Percentiles rank a stretch among this genome's conserved stretches.
phyloP scores from a whole-genome alignment of 2,797 vertebrate species.

The Geotria australis region DNA sequence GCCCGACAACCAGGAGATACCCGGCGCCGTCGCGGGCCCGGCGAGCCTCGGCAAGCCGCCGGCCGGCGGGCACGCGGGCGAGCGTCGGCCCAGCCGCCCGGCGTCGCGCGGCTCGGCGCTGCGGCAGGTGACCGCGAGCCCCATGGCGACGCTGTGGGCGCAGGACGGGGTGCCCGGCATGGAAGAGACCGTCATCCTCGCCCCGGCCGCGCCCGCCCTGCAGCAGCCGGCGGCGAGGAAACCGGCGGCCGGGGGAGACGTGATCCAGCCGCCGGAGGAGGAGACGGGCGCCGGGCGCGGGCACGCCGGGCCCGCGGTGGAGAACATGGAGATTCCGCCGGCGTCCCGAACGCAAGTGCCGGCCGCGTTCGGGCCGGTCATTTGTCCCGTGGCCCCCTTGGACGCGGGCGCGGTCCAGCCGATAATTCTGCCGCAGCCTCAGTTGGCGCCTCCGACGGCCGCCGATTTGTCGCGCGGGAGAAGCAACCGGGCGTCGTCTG shows the following conservation, averaged over 20 bases:
- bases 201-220: not conserved
- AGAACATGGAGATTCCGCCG: too few relatives aligned
- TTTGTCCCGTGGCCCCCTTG: too few relatives aligned
- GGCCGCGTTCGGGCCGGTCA: too few relatives aligned
- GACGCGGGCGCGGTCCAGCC: too few relatives aligned
- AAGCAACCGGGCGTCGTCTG: too few relatives aligned
- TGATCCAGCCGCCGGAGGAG: not conserved
- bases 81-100: not conserved
- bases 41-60: too few relatives aligned
- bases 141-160: not conserved
- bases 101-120: not conserved
- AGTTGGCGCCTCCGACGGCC: too few relatives aligned
- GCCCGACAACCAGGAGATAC: not conserved
- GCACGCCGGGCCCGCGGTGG: too few relatives aligned
- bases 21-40: not conserved
- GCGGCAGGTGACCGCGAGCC: not conserved
- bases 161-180: not conserved
- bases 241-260: not conserved
- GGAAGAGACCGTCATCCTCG: not conserved
- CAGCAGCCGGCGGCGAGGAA: not conserved
- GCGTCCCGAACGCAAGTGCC: too few relatives aligned
- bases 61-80: not conserved
- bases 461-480: too few relatives aligned
- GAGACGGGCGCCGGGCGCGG: too few relatives aligned
- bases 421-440: too few relatives aligned